A percentile compares a stretch with the other conserved stretches of the same genome.
These are phyloP conservation scores for Labrus mixtus DNA, from an alignment of 2,113 vertebrate species.

Conservation along the genomic window DNA sequence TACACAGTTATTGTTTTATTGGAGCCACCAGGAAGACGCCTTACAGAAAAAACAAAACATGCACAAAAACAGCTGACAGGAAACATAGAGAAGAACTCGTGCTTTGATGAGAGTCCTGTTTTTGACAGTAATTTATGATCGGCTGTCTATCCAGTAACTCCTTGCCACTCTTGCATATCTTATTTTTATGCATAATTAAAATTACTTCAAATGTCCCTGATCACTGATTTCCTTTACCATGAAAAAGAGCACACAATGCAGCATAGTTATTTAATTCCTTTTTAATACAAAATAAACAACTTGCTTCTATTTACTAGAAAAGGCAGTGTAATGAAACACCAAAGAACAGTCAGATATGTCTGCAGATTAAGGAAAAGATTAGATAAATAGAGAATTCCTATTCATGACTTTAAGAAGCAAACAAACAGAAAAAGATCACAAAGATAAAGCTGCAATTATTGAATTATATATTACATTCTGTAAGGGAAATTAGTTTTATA, in stretches of 20 bases:
- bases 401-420: slow-evolving; percentile 35
- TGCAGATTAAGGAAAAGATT: slow-evolving; percentile 47
- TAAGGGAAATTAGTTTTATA: not conserved
- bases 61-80: slow-evolving; percentile 37
- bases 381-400: slow-evolving; percentile 57
- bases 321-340: slow-evolving; percentile 60
- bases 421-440: slow-evolving; percentile 33
- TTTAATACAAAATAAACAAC: slow-evolving; percentile 80
- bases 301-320: slow-evolving; percentile 53
- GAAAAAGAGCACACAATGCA: slow-evolving; percentile 20
- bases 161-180: too few relatives aligned
- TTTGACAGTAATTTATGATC: not conserved
- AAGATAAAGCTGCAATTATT: slow-evolving; percentile 40
- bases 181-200: too few relatives aligned
- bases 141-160: not conserved
- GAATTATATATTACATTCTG: slow-evolving; percentile 54
- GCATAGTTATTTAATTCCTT: slow-evolving; percentile 23
- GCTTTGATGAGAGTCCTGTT: not conserved
- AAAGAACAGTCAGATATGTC: slow-evolving; percentile 15
- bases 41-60: slow-evolving; percentile 47
- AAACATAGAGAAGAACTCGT: slow-evolving; percentile 29
- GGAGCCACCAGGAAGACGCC: slow-evolving; percentile 53
- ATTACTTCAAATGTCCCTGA: not conserved
- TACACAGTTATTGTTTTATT: slow-evolving; percentile 21
- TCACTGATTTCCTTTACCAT: not conserved